Evolutionary conservation across 1,140 invertebrate genomes (phyloP), one percentile per base, ranked within the genome.

Genomic region (Papilio glaucus): DNA sequence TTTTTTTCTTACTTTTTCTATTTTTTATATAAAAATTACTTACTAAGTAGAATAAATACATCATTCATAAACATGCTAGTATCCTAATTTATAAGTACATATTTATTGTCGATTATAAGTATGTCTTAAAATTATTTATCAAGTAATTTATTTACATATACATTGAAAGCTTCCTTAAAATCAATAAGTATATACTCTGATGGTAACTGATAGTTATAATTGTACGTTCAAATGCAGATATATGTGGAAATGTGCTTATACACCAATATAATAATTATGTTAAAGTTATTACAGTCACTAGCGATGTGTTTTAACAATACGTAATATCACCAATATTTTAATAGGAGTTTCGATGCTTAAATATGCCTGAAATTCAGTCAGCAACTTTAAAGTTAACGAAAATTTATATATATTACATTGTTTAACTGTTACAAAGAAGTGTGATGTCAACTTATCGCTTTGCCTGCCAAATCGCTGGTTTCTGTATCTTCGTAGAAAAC

Each of bases 231-330:
- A 57, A 8, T 24, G 18, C 10, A 18, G 13, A 42, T 42, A 15
- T 15, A 24, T 21, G 2, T 57, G 18, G 21, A 57, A 57, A 57
- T 57, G 49, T 57, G 49, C 49, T 57, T 24, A 57, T 57, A 57
- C 49, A 57, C 4, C 3, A 53, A 53, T 2, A 57, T 10, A 18
- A 49, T 15, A 45, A 4, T 21, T 45, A 45, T 15, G 8, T 15
- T 1, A 15, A 0, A 18, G n/a, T 8, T 45, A 21, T 1, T 21
- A n/a, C n/a, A n/a, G n/a, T n/a, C 1, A 42, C 42, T 45, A 45
- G 42, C 15, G 42, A n/a, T 45, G 42, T 79, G 73, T 75, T 79
- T 76, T 76, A 33, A 33, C 2, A 33, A 33, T 33, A 3, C 29
- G 29, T 33, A n/a, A n/a, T n/a, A n/a, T n/a, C n/a, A n/a, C n/a